phyloP scores from a whole-genome alignment of 2,113 vertebrate species.

The Coryphaenoides rupestris region DNA sequence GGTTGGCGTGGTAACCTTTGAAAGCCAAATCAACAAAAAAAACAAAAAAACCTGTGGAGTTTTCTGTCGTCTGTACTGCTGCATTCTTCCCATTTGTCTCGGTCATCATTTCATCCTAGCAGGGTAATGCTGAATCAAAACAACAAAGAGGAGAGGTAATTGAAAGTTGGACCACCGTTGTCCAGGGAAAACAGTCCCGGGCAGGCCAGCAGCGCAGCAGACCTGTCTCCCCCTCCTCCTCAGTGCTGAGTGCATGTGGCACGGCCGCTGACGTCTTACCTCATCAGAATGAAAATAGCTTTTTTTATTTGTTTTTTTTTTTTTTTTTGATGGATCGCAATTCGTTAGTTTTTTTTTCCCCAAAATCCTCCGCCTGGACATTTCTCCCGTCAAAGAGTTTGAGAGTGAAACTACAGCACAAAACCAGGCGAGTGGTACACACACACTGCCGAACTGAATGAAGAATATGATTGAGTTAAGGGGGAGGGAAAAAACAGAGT shows the following conservation, averaged over 20 bases:
- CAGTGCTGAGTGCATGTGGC: not conserved
- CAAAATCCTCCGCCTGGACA: not conserved
- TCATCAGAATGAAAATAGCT: not conserved
- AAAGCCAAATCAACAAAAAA: too few relatives aligned
- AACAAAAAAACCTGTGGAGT: too few relatives aligned
- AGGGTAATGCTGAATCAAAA: not conserved
- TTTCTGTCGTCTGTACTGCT: not conserved
- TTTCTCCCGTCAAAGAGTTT: not conserved
- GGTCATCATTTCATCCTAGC: not conserved
- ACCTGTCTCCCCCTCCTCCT: not conserved
- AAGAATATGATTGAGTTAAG: not conserved
- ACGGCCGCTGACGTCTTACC: not conserved
- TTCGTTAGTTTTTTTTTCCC: not conserved
- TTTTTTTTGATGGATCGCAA: not conserved
- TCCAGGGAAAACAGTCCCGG: not conserved
- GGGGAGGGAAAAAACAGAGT: too few relatives aligned
- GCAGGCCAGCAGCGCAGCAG: not conserved
- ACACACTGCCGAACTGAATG: not conserved
- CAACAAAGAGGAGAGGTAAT: not conserved
- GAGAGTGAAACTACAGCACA: not conserved
- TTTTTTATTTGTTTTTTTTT: too few relatives aligned
- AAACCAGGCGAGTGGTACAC: not conserved
- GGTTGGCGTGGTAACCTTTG: too few relatives aligned
- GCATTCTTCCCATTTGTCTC: not conserved
- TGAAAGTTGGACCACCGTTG: not conserved